A percentile compares a stretch with the other conserved stretches of the same genome.
Conservation (phyloP, 2,888 invertebrate genomes). For the Cephus rjabovi region DNA sequence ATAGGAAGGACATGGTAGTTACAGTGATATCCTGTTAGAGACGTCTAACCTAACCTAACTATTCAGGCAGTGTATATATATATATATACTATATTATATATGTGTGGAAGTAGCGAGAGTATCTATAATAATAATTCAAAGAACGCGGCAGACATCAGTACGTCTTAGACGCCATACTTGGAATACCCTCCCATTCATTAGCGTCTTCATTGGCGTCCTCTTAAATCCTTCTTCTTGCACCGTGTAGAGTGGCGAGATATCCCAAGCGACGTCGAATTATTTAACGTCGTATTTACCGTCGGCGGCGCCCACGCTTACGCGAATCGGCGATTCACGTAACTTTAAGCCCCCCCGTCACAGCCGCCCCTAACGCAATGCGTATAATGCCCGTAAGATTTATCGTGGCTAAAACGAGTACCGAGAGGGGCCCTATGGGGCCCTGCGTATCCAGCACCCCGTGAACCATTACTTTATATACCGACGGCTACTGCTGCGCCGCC, state of each 20-base stretch:
- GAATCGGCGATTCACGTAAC: constrained; percentile 3
- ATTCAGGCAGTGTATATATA: neutral
- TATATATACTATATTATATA: neutral
- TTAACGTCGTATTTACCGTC: constrained; percentile 29
- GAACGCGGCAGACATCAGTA: neutral
- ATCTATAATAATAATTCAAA: neutral
- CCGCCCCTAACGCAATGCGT: constrained; percentile 9
- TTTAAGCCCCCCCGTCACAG: neutral
- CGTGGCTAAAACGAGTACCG: constrained; percentile 5
- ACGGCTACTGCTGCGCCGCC: constrained; percentile 8
- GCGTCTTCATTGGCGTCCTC: constrained; percentile 14
- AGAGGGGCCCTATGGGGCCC: constrained; percentile 3
- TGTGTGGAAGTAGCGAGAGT: neutral
- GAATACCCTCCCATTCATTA: constrained; percentile 22
- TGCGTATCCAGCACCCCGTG: neutral
- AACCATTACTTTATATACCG: constrained; percentile 23
- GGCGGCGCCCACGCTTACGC: constrained; percentile 2
- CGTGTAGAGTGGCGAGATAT: neutral
- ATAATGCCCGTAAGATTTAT: constrained; percentile 27
- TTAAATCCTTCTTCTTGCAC: neutral
- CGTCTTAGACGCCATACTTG: neutral
- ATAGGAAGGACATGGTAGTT: neutral
- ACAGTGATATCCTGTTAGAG: neutral
- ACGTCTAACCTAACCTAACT: neutral
- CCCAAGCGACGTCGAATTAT: constrained; percentile 21